Conservation (phyloP, 2,797 vertebrate species). For the Aulostomus chinensis region DNA sequence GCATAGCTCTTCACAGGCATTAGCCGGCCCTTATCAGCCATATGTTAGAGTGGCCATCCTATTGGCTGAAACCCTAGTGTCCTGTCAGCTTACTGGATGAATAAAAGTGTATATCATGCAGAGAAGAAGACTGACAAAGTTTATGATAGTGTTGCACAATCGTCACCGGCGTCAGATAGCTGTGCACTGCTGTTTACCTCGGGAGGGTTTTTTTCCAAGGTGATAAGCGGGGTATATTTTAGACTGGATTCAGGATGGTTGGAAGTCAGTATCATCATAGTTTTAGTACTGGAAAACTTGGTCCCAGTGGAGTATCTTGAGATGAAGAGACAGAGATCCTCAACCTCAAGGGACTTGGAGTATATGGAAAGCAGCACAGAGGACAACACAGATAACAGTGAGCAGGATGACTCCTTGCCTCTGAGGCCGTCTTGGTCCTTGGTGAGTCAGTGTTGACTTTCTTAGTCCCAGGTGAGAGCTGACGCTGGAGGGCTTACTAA, state of each 20-base stretch:
- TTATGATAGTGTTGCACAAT: constrained; percentile 52
- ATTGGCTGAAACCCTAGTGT: constrained; percentile 57
- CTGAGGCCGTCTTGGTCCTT: constrained; percentile 71
- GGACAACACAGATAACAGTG: constrained; percentile 66
- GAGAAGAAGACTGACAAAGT: constrained; percentile 34
- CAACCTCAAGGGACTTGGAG: constrained; percentile 46
- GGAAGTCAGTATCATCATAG: constrained; percentile 15
- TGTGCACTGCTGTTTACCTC: constrained; percentile 38
- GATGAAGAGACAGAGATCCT: constrained; percentile 67
- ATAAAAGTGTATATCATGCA: constrained; percentile 17
- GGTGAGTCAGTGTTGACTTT: constrained; percentile 67
- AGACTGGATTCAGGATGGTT: constrained; percentile 50
- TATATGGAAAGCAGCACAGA: constrained; percentile 53
- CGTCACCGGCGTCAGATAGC: constrained; percentile 9
- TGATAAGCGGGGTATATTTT: constrained; percentile 34
- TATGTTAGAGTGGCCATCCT: constrained; percentile 34
- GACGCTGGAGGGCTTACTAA: not conserved
- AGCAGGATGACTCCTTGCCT: constrained; percentile 59
- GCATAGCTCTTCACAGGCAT: constrained; percentile 47
- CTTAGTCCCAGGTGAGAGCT: constrained; percentile 7
- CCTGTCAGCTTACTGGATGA: constrained; percentile 49
- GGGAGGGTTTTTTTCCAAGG: constrained; percentile 22
- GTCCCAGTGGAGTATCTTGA: constrained; percentile 38
- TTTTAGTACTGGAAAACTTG: constrained; percentile 13
- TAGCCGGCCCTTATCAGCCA: constrained; percentile 71